These are phyloP conservation scores for Amphipyra berbera DNA, from an alignment of 2,888 invertebrate genomes.

Conservation along the genomic window DNA sequence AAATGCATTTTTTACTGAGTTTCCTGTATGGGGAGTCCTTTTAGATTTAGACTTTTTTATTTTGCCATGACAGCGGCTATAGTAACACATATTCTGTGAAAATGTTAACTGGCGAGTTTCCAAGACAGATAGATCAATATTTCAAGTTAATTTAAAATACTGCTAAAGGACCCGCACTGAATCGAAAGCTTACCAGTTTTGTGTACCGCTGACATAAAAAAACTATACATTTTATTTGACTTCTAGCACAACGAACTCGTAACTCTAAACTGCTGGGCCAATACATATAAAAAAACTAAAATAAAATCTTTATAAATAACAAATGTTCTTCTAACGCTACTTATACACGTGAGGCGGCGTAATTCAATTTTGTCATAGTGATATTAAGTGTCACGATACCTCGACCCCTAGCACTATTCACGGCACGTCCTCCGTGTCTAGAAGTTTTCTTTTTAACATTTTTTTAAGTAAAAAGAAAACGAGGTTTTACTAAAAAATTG, in stretches of 20 bases:
- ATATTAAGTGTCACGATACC: constrained; percentile 79
- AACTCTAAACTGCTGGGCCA: constrained; percentile 13
- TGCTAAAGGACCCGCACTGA: constrained; percentile 69
- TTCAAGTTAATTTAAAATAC: constrained; percentile 74
- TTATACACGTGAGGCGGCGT: constrained; percentile 45
- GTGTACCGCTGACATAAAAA: constrained; percentile 63
- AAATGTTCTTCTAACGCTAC: constrained; percentile 50
- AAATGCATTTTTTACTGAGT: too few relatives aligned
- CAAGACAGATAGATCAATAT: constrained; percentile 69
- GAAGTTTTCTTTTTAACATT: constrained; percentile 60
- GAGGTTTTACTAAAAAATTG: constrained; percentile 21
- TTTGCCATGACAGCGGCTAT: too few relatives aligned
- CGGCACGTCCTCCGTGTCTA: constrained; percentile 67
- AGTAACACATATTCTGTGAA: too few relatives aligned
- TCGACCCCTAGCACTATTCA: constrained; percentile 61
- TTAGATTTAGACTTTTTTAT: too few relatives aligned
- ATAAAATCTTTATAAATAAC: not conserved
- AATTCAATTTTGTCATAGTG: constrained; percentile 82
- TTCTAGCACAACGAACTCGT: not conserved
- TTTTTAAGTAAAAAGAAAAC: constrained; percentile 13
- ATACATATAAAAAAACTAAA: constrained; percentile 2
- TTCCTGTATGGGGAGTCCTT: too few relatives aligned
- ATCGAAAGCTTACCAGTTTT: constrained; percentile 67
- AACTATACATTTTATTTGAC: too few relatives aligned
- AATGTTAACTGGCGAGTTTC: too few relatives aligned